Conservation (phyloP, 2,888 invertebrate species). For the Tigriopus californicus region DNA sequence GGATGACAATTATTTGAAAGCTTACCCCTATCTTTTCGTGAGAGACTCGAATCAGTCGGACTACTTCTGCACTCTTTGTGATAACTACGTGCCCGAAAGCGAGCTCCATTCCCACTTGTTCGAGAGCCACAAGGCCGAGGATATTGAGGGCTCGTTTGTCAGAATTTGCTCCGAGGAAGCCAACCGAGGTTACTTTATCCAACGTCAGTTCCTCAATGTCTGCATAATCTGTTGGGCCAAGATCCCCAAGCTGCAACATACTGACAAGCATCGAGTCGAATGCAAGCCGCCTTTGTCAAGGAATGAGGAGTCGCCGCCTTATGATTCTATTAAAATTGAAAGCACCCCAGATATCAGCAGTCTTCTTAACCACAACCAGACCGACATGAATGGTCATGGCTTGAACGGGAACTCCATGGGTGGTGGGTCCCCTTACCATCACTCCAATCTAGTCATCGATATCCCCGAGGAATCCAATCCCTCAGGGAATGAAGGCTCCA, state of each 20-base stretch:
- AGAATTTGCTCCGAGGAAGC: neutral
- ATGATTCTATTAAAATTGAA: too few species aligned
- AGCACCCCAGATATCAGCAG: too few species aligned
- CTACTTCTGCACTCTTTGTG: slow-evolving; percentile 12
- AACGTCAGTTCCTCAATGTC: neutral
- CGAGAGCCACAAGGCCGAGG: slow-evolving; percentile 2
- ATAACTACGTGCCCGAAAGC: neutral
- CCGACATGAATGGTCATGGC: too few species aligned
- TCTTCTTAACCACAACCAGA: too few species aligned
- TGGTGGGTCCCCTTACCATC: too few species aligned
- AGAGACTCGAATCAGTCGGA: slow-evolving; percentile 14
- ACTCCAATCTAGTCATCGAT: too few species aligned
- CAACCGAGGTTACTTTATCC: too few species aligned
- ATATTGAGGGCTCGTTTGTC: neutral
- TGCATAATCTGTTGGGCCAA: slow-evolving; percentile 6
- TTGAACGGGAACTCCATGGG: too few species aligned
- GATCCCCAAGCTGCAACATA: neutral
- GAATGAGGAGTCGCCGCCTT: too few species aligned
- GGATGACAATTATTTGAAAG: neutral
- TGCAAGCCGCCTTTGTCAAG: neutral
- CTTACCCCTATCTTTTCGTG: neutral
- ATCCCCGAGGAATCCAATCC: too few species aligned
- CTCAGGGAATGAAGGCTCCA: too few species aligned
- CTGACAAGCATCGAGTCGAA: neutral
- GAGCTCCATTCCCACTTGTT: slow-evolving; percentile 3